phyloP scores from a whole-genome alignment of 2,113 vertebrate genomes.

The Boleophthalmus pectinirostris region DNA sequence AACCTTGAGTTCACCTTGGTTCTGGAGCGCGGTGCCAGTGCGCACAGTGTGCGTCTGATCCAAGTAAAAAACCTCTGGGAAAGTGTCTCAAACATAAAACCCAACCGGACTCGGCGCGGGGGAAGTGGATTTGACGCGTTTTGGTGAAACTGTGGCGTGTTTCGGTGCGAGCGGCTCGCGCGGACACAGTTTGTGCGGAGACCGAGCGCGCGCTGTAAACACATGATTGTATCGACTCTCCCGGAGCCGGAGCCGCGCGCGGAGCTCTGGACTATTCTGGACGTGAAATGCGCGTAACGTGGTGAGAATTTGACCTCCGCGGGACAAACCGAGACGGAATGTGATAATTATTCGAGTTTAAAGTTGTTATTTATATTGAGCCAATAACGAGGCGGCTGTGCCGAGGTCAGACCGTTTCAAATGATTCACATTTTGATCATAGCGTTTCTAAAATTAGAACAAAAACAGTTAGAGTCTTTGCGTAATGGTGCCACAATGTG shows the following conservation, averaged over 20 bases:
- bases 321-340: not conserved
- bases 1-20: too few relatives aligned
- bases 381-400: not conserved
- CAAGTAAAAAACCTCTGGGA: too few relatives aligned
- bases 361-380: constrained; percentile 5
- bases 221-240: too few relatives aligned
- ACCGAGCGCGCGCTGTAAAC: too few relatives aligned
- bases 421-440: constrained; percentile 4
- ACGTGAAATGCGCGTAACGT: not conserved
- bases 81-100: not conserved
- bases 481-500: not conserved
- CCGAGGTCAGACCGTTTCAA: not conserved
- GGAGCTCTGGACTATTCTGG: not conserved
- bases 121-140: too few relatives aligned
- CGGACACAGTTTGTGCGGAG: too few relatives aligned
- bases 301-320: not conserved
- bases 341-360: not conserved
- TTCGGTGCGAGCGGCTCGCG: too few relatives aligned
- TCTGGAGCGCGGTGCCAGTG: too few relatives aligned
- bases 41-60: too few relatives aligned
- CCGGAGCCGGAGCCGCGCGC: too few relatives aligned
- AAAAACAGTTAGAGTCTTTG: not conserved
- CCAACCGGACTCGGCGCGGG: not conserved
- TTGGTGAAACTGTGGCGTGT: too few relatives aligned
- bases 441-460: not conserved